Conservation (phyloP, 2,113 vertebrate species). For the Scomber colias region DNA sequence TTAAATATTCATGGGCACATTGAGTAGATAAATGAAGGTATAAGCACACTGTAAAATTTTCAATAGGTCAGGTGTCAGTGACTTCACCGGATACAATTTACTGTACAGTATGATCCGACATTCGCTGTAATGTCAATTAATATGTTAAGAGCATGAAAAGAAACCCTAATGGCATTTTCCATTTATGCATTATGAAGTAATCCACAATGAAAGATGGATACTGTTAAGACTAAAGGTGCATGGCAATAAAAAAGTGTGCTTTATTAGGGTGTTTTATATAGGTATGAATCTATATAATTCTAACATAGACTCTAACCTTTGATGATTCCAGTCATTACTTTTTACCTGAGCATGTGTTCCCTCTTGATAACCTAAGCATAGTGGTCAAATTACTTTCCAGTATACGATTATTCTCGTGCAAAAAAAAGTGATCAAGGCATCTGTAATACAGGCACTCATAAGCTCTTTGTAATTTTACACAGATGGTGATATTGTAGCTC, state of each 20-base stretch:
- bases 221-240: constrained; percentile 70
- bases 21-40: constrained; percentile 86
- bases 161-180: constrained; percentile 81
- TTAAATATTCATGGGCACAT: constrained; percentile 87
- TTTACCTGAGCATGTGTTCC: constrained; percentile 59
- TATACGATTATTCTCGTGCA: constrained; percentile 21
- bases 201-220: constrained; percentile 76
- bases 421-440: constrained; percentile 34
- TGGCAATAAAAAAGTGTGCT: constrained; percentile 68
- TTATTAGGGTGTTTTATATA: constrained; percentile 78
- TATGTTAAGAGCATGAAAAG: constrained; percentile 84
- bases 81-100: constrained; percentile 85
- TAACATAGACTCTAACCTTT: constrained; percentile 74
- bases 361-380: constrained; percentile 43
- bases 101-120: constrained; percentile 81
- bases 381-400: constrained; percentile 57
- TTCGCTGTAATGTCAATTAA: constrained; percentile 84
- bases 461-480: no score
- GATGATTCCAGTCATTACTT: constrained; percentile 67
- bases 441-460: background rate
- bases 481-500: no score
- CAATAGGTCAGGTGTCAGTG: constrained; percentile 86
- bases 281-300: constrained; percentile 80
- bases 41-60: constrained; percentile 86
- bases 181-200: constrained; percentile 82